Evolutionary conservation across 2,113 vertebrate genomes (phyloP).

Genomic region (Suncus etruscus): DNA sequence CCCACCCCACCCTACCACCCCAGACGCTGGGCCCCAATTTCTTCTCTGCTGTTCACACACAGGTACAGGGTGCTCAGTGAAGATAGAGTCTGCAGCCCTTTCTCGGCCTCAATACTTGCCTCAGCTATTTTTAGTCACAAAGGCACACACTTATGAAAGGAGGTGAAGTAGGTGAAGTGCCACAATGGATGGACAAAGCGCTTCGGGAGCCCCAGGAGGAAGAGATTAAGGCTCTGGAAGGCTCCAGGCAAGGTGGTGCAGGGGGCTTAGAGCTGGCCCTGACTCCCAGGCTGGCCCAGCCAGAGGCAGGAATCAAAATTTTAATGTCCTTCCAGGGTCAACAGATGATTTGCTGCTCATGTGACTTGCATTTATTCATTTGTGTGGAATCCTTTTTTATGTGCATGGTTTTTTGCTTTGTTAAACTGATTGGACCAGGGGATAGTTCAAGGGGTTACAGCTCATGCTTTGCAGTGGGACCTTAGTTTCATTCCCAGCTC

Average conservation of each 20-base stretch:
- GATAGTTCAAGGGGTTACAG: too few species aligned
- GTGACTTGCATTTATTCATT: background rate
- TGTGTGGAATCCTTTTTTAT: background rate
- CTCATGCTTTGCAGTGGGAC: too few species aligned
- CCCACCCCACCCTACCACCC: background rate
- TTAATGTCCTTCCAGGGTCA: background rate
- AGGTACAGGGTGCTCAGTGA: background rate
- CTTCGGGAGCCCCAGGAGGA: fast-evolving
- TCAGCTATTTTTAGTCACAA: background rate
- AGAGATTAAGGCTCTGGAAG: background rate
- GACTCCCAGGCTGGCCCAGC: background rate
- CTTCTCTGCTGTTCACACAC: background rate
- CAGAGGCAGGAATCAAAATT: background rate
- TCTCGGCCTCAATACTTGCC: background rate
- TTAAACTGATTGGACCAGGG: background rate
- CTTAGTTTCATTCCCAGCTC: too few species aligned
- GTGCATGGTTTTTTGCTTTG: background rate
- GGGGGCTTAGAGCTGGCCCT: background rate
- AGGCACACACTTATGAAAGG: background rate
- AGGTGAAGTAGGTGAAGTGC: background rate
- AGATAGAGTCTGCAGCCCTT: background rate
- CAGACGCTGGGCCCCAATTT: too few species aligned
- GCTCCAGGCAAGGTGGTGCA: background rate
- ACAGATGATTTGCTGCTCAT: background rate
- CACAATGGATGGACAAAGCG: background rate